Conservation (phyloP, 2,797 vertebrate genomes). For the Amblyopsis hoosieri region DNA sequence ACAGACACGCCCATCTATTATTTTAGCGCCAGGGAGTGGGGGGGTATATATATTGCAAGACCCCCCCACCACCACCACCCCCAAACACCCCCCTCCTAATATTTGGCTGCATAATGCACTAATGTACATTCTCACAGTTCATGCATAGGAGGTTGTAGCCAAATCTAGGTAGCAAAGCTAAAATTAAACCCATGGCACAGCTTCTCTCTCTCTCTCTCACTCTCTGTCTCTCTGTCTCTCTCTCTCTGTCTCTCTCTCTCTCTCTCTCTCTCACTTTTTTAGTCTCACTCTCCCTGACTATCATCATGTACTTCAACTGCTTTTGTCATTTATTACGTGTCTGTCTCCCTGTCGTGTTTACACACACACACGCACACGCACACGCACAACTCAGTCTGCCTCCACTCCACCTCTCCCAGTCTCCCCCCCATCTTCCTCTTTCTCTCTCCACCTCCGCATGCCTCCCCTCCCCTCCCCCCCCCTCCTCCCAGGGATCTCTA, state of each 20-base stretch:
- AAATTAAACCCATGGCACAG: conserved; percentile 53
- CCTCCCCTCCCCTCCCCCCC: conserved; percentile 2
- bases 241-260: conserved; percentile 31
- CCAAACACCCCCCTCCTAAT: background rate
- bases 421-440: conserved; percentile 17
- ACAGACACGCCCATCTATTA: too few species aligned
- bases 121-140: conserved; percentile 41
- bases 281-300: conserved; percentile 12
- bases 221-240: conserved; percentile 20
- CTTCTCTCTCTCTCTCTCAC: conserved; percentile 33
- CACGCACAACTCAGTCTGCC: conserved; percentile 29
- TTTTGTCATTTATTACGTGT: conserved; percentile 6
- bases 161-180: conserved; percentile 35
- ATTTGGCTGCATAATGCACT: conserved; percentile 49
- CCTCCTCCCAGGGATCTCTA: conserved; percentile 3
- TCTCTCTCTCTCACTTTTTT: conserved; percentile 16
- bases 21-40: too few species aligned
- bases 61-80: background rate
- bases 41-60: conserved; percentile 48
- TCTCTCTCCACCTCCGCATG: conserved; percentile 4
- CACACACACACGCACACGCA: background rate
- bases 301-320: background rate
- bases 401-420: conserved; percentile 21
- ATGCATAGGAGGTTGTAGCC: conserved; percentile 23
- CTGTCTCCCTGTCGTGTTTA: background rate